Evolutionary conservation across 2,888 invertebrate genomes (phyloP).

Genomic region (Eupsilia transversa): DNA sequence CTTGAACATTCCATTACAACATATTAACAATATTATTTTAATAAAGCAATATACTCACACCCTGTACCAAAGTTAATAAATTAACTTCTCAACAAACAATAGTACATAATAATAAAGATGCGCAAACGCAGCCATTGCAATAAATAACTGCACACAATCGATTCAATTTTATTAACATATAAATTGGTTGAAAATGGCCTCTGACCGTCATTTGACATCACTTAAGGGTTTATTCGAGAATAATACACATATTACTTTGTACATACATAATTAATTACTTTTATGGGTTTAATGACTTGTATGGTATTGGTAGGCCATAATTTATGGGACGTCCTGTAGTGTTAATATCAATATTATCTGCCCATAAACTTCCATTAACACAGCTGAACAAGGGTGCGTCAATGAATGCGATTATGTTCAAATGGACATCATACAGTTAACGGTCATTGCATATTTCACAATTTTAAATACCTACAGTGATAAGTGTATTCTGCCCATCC

Average conservation of each 20-base stretch:
- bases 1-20: background rate
- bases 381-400: too few relatives aligned
- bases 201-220: conserved; percentile 66
- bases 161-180: conserved; percentile 79
- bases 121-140: conserved; percentile 69
- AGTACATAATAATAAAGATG: conserved; percentile 66
- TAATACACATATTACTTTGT: conserved; percentile 52
- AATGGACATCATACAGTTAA: too few relatives aligned
- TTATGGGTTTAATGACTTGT: conserved; percentile 42
- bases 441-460: too few relatives aligned
- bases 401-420: too few relatives aligned
- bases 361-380: too few relatives aligned
- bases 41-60: conserved; percentile 29
- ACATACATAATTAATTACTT: conserved; percentile 53
- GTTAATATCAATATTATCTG: background rate
- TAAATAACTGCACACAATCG: conserved; percentile 75
- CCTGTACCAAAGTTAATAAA: conserved; percentile 57
- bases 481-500: too few relatives aligned
- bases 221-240: conserved; percentile 59
- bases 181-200: conserved; percentile 76
- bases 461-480: too few relatives aligned
- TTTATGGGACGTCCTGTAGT: conserved; percentile 8
- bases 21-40: conserved; percentile 25
- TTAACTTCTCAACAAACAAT: conserved; percentile 63
- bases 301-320: background rate